Conservation (phyloP, 2,888 invertebrate genomes). For the Phyllotreta striolata region DNA sequence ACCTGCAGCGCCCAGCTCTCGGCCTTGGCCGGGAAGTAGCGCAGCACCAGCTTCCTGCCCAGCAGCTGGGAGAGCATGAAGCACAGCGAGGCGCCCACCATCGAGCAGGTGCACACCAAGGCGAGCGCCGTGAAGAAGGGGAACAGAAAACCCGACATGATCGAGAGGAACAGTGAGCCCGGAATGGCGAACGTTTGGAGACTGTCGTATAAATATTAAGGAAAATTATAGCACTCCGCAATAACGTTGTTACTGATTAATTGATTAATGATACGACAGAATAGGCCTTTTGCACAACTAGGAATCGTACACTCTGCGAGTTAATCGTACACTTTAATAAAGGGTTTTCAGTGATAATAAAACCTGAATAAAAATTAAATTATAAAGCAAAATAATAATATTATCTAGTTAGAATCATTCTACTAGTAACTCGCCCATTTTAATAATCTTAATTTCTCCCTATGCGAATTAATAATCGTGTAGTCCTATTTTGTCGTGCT, state of each 20-base stretch:
- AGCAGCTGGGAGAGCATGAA: constrained; percentile 91
- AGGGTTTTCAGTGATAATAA: not conserved
- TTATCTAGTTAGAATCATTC: not conserved
- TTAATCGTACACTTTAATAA: too few relatives aligned
- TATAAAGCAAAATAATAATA: not conserved
- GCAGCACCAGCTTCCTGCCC: constrained; percentile 75
- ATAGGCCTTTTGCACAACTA: too few relatives aligned
- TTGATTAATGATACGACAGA: too few relatives aligned
- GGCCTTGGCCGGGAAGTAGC: constrained; percentile 87
- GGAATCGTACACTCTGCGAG: too few relatives aligned
- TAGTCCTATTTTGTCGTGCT: too few relatives aligned
- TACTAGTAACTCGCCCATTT: too few relatives aligned
- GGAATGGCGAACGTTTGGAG: constrained; percentile 99
- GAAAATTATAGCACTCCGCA: constrained; percentile 42
- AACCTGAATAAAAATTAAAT: not conserved
- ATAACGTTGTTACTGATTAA: too few relatives aligned
- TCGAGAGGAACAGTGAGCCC: constrained; percentile 96
- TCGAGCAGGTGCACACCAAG: constrained; percentile 93
- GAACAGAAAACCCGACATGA: constrained; percentile 95
- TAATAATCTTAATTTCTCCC: too few relatives aligned
- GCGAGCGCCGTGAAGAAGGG: constrained; percentile 89
- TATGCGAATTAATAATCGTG: too few relatives aligned
- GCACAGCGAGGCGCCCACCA: constrained; percentile 94
- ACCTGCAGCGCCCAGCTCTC: constrained; percentile 87
- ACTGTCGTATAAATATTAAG: constrained; percentile 65